Evolutionary conservation across 2,888 invertebrate genomes (phyloP).

Genomic region (Acanthosepion pharaonis): DNA sequence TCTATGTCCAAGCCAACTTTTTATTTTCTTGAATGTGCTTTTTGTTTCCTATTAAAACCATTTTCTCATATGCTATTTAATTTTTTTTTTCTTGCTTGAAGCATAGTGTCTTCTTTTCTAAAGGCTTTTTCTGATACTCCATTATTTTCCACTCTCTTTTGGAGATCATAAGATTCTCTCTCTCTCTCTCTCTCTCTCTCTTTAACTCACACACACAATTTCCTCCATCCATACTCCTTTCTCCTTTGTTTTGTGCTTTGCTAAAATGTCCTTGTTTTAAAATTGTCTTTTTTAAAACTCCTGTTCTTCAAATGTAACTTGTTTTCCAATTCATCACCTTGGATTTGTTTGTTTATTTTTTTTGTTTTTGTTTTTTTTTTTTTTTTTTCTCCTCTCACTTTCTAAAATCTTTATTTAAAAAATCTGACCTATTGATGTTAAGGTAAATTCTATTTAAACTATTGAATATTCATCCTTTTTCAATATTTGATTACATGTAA

Average conservation of each 20-base stretch:
- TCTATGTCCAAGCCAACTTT: too few relatives aligned
- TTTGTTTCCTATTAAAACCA: too few relatives aligned
- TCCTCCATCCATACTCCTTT: neutral
- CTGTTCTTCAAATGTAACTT: neutral
- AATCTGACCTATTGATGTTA: neutral
- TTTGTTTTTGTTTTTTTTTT: too few relatives aligned
- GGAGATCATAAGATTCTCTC: too few relatives aligned
- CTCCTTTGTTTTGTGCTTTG: constrained; percentile 13
- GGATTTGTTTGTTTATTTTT: too few relatives aligned
- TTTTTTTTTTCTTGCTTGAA: too few relatives aligned
- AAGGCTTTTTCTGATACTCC: neutral
- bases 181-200: too few relatives aligned
- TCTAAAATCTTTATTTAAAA: neutral
- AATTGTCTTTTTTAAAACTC: neutral
- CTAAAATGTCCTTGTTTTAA: neutral
- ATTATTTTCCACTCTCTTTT: neutral
- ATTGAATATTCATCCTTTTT: constrained; percentile 20
- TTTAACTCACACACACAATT: neutral
- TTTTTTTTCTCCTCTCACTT: neutral
- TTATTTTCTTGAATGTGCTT: too few relatives aligned
- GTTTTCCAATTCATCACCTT: neutral
- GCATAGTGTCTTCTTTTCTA: too few relatives aligned
- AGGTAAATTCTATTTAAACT: constrained; percentile 11
- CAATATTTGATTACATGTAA: neutral
- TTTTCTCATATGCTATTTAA: too few relatives aligned